Evolutionary conservation across 2,797 vertebrate species (phyloP).

Genomic region (Tragopan temminckii): DNA sequence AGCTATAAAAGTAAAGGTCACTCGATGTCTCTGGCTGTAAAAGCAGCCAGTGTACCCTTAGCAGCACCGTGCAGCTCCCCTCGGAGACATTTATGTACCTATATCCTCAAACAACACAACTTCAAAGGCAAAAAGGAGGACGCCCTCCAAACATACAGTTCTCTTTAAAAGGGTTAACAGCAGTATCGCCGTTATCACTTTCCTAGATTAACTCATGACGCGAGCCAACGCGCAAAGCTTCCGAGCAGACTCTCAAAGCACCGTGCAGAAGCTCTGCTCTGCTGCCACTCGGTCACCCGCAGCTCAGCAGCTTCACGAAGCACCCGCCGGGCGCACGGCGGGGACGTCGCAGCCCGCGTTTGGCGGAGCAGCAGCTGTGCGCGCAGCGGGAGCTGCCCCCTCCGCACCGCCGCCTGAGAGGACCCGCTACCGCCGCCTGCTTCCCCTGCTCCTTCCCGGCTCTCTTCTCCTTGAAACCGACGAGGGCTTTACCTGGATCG

Average conservation of each 20-base stretch:
- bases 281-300: background rate
- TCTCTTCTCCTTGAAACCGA: background rate
- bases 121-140: background rate
- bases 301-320: background rate
- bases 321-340: background rate
- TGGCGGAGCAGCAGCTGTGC: too few species aligned
- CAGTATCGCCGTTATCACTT: background rate
- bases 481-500: background rate
- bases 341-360: background rate
- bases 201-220: background rate
- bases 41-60: background rate
- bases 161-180: background rate
- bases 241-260: background rate
- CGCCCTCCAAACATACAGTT: background rate
- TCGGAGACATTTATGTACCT: background rate
- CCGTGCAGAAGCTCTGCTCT: background rate
- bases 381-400: too few species aligned
- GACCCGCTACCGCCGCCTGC: background rate
- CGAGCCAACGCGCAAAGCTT: background rate
- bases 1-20: background rate
- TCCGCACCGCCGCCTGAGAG: too few species aligned
- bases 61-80: background rate
- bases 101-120: background rate
- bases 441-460: background rate
- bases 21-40: background rate